Percentiles rank a stretch among this genome's conserved stretches.
phyloP scores from a whole-genome alignment of 2,797 vertebrate species.

The Selene dorsalis region DNA sequence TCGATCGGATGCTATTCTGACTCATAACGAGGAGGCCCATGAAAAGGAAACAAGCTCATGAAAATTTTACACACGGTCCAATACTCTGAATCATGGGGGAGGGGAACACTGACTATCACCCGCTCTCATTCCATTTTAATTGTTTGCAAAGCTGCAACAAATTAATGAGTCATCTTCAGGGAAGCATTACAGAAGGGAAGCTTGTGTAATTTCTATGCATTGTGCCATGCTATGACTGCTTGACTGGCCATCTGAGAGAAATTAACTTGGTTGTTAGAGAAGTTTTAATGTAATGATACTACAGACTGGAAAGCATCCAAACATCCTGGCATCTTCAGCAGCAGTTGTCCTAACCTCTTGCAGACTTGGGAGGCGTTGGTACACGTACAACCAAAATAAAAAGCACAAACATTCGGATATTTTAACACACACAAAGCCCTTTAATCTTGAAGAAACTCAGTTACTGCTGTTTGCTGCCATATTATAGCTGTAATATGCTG shows the following conservation, averaged over 20 bases:
- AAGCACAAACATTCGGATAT: neutral
- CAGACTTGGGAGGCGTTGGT: neutral
- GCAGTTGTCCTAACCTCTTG: neutral
- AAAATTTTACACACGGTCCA: slow-evolving; percentile 66
- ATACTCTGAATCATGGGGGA: slow-evolving; percentile 44
- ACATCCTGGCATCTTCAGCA: neutral
- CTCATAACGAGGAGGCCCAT: slow-evolving; percentile 49
- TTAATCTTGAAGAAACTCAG: neutral
- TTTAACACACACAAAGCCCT: neutral
- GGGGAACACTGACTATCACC: slow-evolving; percentile 28
- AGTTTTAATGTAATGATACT: slow-evolving; percentile 6
- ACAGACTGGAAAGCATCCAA: slow-evolving; percentile 10
- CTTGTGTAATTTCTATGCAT: slow-evolving; percentile 46
- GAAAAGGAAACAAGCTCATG: slow-evolving; percentile 64
- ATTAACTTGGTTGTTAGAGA: slow-evolving; percentile 30
- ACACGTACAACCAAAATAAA: neutral
- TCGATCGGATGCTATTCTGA: slow-evolving; percentile 52
- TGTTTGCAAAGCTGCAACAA: slow-evolving; percentile 57
- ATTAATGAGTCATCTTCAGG: slow-evolving; percentile 64
- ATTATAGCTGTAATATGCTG: neutral
- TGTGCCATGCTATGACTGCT: slow-evolving; percentile 9
- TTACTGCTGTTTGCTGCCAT: neutral
- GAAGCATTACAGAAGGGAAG: slow-evolving; percentile 33
- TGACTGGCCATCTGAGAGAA: slow-evolving; percentile 30
- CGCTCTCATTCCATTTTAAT: slow-evolving; percentile 54